phyloP scores from a whole-genome alignment of 2,888 invertebrate species.

The Sinelater perroti region DNA sequence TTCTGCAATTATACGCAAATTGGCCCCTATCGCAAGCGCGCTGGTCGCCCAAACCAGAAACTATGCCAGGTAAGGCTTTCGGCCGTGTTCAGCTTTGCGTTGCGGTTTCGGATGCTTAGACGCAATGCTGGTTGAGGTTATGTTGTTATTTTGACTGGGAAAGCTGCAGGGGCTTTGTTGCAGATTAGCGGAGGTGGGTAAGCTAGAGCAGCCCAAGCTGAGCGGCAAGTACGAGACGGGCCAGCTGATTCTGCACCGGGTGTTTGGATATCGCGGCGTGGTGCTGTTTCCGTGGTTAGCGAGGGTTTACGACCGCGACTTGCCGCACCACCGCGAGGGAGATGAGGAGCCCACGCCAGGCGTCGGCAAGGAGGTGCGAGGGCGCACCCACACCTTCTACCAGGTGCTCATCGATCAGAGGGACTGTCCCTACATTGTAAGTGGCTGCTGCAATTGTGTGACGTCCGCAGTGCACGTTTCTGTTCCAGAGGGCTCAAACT shows the following conservation, averaged over 20 bases:
- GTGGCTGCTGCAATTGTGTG: too few relatives aligned
- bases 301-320: conserved; percentile 92
- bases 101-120: background rate
- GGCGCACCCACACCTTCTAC: conserved; percentile 93
- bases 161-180: conserved; percentile 29
- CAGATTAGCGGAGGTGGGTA: conserved; percentile 94
- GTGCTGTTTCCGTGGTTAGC: conserved; percentile 97
- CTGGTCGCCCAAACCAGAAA: conserved; percentile 41
- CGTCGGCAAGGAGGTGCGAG: conserved; percentile 87
- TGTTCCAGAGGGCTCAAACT: conserved; percentile 89
- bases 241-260: conserved; percentile 93
- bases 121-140: background rate
- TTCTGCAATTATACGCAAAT: conserved; percentile 43
- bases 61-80: conserved; percentile 29
- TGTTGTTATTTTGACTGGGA: background rate
- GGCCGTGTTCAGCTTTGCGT: too few relatives aligned
- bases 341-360: conserved; percentile 55
- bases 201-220: conserved; percentile 84
- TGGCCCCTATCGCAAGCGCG: conserved; percentile 20
- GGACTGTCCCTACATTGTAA: conserved; percentile 96
- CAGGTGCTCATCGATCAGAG: conserved; percentile 97
- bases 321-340: conserved; percentile 63
- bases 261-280: conserved; percentile 97
- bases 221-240: conserved; percentile 95
- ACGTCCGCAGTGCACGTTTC: background rate